Evolutionary conservation across 2,797 vertebrate genomes (phyloP).

Genomic region (Eospalax fontanierii): DNA sequence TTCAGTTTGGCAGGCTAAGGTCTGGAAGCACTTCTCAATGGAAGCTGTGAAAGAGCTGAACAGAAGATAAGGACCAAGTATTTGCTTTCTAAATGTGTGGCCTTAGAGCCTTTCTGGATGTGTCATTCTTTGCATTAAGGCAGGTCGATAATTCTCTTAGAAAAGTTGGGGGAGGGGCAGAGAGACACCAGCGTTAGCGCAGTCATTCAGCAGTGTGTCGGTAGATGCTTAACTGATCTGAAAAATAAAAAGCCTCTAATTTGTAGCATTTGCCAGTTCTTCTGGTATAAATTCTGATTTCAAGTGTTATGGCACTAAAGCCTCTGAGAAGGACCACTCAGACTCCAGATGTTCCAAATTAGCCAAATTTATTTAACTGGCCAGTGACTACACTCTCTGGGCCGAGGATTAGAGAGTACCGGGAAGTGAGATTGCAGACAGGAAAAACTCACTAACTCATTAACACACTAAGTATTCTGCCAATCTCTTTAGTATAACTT

Average conservation of each 20-base stretch:
- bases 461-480: too few species aligned
- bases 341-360: too few species aligned
- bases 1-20: not conserved
- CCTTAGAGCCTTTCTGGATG: not conserved
- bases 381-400: too few species aligned
- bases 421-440: too few species aligned
- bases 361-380: too few species aligned
- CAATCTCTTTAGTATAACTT: too few species aligned
- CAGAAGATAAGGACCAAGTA: not conserved
- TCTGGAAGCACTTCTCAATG: not conserved
- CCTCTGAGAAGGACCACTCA: too few species aligned
- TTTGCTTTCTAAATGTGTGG: slow-evolving; percentile 26
- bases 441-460: too few species aligned
- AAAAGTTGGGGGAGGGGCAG: not conserved
- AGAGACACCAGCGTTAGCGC: not conserved
- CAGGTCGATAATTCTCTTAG: not conserved
- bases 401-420: too few species aligned
- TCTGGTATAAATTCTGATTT: slow-evolving; percentile 6
- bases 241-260: not conserved
- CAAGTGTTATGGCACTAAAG: too few species aligned
- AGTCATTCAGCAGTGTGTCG: not conserved
- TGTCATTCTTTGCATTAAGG: not conserved
- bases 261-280: slow-evolving; percentile 12
- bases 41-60: not conserved
- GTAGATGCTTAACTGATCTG: not conserved